These are phyloP conservation scores for Meloidogyne exigua DNA, from an alignment of 1,140 invertebrate species.

Conservation along the genomic window DNA sequence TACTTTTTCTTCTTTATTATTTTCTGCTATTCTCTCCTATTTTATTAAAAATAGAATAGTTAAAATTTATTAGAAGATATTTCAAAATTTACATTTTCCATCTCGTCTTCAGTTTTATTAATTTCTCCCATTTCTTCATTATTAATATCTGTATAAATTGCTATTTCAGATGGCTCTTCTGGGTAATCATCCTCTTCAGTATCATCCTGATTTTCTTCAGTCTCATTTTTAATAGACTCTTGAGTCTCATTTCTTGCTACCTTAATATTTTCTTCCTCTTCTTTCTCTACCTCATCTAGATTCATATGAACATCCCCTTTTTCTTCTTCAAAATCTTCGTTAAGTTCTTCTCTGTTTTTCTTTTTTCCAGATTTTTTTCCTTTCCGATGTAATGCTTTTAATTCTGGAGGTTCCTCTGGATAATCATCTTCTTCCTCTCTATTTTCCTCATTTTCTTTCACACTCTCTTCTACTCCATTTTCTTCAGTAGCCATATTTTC, in stretches of 20 bases:
- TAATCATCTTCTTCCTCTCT: constrained; percentile 35
- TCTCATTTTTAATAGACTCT: not conserved
- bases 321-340: constrained; percentile 8
- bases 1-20: not conserved
- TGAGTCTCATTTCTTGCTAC: not conserved
- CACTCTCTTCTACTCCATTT: not conserved
- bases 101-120: not conserved
- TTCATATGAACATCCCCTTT: not conserved
- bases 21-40: not conserved
- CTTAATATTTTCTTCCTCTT: not conserved
- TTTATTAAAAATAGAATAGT: not conserved
- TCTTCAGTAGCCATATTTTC: constrained; percentile 15
- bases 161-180: not conserved
- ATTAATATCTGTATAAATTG: not conserved
- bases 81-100: not conserved
- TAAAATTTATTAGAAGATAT: no score
- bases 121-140: not conserved
- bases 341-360: constrained; percentile 3
- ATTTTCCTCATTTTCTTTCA: constrained; percentile 32
- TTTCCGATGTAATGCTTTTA: constrained; percentile 10
- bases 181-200: constrained; percentile 26
- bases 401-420: constrained; percentile 38
- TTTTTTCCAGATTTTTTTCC: not conserved
- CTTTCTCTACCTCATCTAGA: not conserved
- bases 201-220: constrained; percentile 16